phyloP scores from a whole-genome alignment of 2,888 invertebrate genomes.

The Saturnia pavonia region DNA sequence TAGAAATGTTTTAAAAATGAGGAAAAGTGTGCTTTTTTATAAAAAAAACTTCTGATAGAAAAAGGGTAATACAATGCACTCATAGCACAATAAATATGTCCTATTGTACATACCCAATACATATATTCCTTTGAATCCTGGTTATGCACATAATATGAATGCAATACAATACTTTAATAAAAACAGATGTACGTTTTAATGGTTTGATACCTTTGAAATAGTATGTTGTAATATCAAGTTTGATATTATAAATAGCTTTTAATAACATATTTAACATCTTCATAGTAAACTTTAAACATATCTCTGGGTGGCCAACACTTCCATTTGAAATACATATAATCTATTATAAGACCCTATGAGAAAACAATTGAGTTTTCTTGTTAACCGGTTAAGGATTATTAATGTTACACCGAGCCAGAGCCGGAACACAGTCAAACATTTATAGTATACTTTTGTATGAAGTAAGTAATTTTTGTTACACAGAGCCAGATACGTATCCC shows the following conservation, averaged over 20 bases:
- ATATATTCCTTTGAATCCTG: conserved; percentile 60
- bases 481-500: no score
- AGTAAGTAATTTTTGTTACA: no score
- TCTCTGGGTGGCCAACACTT: background rate
- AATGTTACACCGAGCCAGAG: no score
- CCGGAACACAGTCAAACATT: no score
- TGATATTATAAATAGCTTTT: background rate
- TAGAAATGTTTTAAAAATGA: background rate
- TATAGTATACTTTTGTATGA: no score
- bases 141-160: conserved; percentile 47
- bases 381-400: no score
- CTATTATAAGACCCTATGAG: no score
- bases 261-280: background rate
- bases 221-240: background rate
- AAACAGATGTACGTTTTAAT: background rate
- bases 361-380: background rate
- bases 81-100: background rate
- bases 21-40: background rate
- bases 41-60: background rate
- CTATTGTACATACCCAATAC: conserved; percentile 70
- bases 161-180: conserved; percentile 6
- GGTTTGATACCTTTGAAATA: background rate
- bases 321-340: background rate
- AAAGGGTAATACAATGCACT: background rate
- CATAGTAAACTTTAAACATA: no score